Evolutionary conservation across 2,797 vertebrate species (phyloP).

Genomic region (Tauraco hartlaubi): DNA sequence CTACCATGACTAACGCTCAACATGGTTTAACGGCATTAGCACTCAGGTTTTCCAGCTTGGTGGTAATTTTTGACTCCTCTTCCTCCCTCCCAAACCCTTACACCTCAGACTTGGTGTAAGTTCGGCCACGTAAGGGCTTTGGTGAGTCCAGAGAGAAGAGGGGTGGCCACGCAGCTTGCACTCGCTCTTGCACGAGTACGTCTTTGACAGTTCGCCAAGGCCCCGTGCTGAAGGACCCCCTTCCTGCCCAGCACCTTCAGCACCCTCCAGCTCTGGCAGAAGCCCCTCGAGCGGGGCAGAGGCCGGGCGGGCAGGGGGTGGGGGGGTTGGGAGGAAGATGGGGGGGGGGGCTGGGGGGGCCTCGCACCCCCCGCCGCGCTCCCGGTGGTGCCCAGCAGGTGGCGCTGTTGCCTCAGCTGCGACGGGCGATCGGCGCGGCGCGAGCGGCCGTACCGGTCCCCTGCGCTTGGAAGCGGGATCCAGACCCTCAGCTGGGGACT

Average conservation of each 20-base stretch:
- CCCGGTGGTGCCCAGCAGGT: neutral
- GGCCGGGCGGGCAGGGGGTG: too few species aligned
- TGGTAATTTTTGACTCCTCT: neutral
- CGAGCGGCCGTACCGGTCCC: rapidly evolving
- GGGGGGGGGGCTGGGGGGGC: too few species aligned
- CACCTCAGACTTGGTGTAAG: neutral
- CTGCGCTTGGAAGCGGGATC: rapidly evolving
- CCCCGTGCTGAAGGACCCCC: neutral
- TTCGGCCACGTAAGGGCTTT: neutral
- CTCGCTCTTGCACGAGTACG: neutral
- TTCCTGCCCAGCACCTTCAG: neutral
- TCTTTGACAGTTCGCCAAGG: neutral
- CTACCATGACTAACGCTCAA: rapidly evolving
- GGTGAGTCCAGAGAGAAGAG: rapidly evolving
- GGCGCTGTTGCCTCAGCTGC: slow-evolving; percentile 43
- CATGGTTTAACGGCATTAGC: neutral
- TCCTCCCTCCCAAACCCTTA: rapidly evolving
- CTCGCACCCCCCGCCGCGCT: too few species aligned
- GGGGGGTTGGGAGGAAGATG: too few species aligned
- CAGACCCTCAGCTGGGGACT: rapidly evolving
- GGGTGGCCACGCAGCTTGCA: rapidly evolving
- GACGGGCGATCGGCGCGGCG: rapidly evolving
- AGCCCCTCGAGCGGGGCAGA: too few species aligned
- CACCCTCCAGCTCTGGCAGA: neutral
- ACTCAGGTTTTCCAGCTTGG: neutral